Evolutionary conservation across 2,797 vertebrate genomes (phyloP), one percentile per base, ranked within the genome.

Genomic region (Eulemur coronatus): DNA sequence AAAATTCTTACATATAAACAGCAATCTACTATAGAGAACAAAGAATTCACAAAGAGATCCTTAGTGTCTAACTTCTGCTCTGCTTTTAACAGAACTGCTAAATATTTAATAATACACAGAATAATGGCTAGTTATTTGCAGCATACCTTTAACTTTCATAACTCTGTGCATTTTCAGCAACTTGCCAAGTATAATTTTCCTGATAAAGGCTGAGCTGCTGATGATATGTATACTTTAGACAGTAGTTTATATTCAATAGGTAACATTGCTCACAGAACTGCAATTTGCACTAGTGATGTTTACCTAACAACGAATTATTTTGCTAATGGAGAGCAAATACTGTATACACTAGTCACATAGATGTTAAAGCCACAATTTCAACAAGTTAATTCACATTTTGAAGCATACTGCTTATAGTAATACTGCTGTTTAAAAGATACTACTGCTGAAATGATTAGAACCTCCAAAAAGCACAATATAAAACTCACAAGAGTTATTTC

Each of bases 321-420:
- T 95, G 97, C 98, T 98, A 97, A 98, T 7, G 79, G 97, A 96
- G 96, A 95, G 95, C 89, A 97, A 97, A 97, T 93, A 97, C 82
- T 95, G 89, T 95, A 95, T 91, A 97, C 52, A 98, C 73, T 87
- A 55, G 96, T 87, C 98, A 97, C 98, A 97, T 2, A 52, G 98
- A 96, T 98, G 98, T 97, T 93, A 95, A 97, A 98, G 98, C 97
- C 96, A 98, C 97, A 97, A 79, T 96, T 84, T 95, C 87, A 96
- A 98, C 98, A 97, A 92, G 97, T 97, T 95, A 97, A 96, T 87
- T 98, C 98, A 98, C 98, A 97, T 87, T 98, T 85, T 1, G 52
- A 98, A 98, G 98, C 98, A 98, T 97, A 91, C 61, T n/a, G 94
- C 93, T 95, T 95, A 96, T 52, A 96, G 97, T 95, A 98, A 98